Evolutionary conservation across 1,140 invertebrate genomes (phyloP).

Genomic region (Neodiprion fabricii): DNA sequence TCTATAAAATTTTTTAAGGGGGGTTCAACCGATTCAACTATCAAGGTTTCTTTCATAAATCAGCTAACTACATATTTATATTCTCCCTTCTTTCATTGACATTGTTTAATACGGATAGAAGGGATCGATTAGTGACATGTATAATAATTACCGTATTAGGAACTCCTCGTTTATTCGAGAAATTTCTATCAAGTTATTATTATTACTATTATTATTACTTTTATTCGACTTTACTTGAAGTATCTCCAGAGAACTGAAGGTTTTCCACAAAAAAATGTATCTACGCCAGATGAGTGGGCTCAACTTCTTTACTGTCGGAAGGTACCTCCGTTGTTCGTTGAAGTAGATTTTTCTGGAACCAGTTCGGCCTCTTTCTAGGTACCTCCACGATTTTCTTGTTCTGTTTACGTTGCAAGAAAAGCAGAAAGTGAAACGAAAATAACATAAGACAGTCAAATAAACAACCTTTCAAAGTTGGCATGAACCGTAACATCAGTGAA

Average conservation of each 20-base stretch:
- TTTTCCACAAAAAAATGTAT: neutral
- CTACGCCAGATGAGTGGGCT: constrained; percentile 75
- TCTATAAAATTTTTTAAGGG: too few species aligned
- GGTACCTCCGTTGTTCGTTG: constrained; percentile 75
- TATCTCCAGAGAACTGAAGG: neutral
- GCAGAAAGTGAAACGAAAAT: constrained; percentile 29
- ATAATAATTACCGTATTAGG: neutral
- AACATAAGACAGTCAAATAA: constrained; percentile 19
- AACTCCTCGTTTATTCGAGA: neutral
- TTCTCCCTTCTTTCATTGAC: too few species aligned
- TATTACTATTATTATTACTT: too few species aligned
- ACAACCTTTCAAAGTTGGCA: constrained; percentile 8
- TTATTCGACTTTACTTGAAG: neutral
- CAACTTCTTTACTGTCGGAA: constrained; percentile 71
- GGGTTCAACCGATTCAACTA: too few species aligned
- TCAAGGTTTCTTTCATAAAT: too few species aligned
- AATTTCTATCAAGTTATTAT: neutral
- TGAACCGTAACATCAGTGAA: neutral
- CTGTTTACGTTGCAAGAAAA: constrained; percentile 40
- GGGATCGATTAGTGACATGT: too few species aligned
- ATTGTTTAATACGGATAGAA: too few species aligned
- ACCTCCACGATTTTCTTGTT: constrained; percentile 77
- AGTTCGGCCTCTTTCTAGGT: constrained; percentile 73
- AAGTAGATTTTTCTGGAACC: constrained; percentile 84
- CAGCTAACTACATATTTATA: too few species aligned